Conservation (phyloP, 2,113 vertebrate genomes). For the Sebastes schlegelii region DNA sequence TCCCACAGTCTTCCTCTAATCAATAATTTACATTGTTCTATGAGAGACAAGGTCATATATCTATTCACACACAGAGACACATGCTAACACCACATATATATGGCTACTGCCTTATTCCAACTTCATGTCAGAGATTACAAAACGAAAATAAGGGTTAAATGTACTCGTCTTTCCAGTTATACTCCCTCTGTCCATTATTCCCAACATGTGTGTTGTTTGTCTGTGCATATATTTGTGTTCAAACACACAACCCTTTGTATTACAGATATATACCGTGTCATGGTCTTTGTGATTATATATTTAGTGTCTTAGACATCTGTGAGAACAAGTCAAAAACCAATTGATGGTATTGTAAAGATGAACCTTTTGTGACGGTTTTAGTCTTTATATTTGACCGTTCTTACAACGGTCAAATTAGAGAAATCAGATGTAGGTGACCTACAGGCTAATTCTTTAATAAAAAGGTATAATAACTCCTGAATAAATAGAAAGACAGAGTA, state of each 20-base stretch:
- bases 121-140: not conserved
- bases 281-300: not conserved
- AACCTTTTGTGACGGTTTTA: not conserved
- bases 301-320: no score
- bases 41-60: slow-evolving; percentile 60
- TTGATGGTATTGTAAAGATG: not conserved
- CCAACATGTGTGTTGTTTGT: not conserved
- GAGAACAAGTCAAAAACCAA: not conserved
- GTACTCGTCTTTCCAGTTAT: not conserved
- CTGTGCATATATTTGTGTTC: not conserved
- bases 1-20: slow-evolving; percentile 31
- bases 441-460: not conserved
- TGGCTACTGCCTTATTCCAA: slow-evolving; percentile 1
- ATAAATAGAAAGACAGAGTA: not conserved
- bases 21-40: slow-evolving; percentile 63
- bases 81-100: not conserved
- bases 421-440: not conserved
- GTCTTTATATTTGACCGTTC: no score
- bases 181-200: not conserved
- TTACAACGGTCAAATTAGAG: not conserved
- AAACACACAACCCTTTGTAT: not conserved
- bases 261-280: not conserved
- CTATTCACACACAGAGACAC: slow-evolving; percentile 28
- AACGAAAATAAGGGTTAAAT: not conserved
- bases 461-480: not conserved